Base-by-base conservation (phyloP, 1,140 invertebrate species). In the Drosophila hydei region DNA sequence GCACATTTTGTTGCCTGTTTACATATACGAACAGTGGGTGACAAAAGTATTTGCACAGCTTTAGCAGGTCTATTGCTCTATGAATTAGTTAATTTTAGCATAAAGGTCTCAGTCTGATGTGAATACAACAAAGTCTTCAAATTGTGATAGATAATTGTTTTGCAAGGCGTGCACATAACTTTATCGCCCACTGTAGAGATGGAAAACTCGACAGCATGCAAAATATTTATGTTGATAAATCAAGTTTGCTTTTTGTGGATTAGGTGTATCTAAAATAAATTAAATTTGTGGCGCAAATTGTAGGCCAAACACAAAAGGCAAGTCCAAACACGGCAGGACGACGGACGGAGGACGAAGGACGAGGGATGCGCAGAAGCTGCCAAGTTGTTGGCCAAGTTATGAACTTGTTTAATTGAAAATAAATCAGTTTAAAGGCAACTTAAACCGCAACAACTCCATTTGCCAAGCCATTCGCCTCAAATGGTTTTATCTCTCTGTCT, bases 141-240 rank as follows among this genome's bases (percentile, higher is more conserved):
- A 33, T 33, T 33, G 7, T 33, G 11, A 12, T 33, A 3, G 12
- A 33, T 33, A 33, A 33, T 33, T 33, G 30, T 11, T 1, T 33
- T 11, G 11, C 30, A 33, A 11, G 30, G 11, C 9, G 9, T 33
- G 30, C 9, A 11, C 30, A 3, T 12, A 33, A 33, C 30, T 33
- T 33, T 33, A 2, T 33, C 12, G 30, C 30, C 30, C 30, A 33
- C 9, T 33, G 30, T 33, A 11, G 30, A 33, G 30, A 33, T 11
- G 30, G 9, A 33, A 11, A 11, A 33, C 1, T 43, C 18, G 11
- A 21, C 9, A 63, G 69, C 60, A 80, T 77, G 77, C 77, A 84
- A 85, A 87, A 85, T 87, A 87, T 88, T 81, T 87, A 88, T 88
- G 83, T 87, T 88, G 81, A 87, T 87, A 87, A 87, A 87, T 87